phyloP scores from a whole-genome alignment of 2,888 invertebrate species.

The Tricholauxania praeusta region DNA sequence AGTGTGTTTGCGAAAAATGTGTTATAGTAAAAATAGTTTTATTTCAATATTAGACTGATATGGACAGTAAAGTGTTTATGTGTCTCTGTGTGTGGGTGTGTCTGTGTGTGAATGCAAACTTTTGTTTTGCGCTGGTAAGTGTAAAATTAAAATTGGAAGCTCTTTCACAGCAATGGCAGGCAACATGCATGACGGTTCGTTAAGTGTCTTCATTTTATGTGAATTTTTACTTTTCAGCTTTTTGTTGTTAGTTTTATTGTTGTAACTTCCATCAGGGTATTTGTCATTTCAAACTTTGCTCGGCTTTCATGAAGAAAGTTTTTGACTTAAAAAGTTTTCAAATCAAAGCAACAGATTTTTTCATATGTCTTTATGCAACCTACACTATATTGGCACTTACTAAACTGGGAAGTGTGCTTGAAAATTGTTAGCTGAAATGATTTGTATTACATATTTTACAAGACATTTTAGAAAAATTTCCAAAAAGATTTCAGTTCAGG shows the following conservation, averaged over 20 bases:
- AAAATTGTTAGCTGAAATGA: no score
- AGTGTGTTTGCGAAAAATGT: neutral
- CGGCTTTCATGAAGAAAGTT: no score
- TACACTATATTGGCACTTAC: no score
- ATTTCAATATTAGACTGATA: neutral
- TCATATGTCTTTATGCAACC: neutral
- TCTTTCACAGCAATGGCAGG: constrained; percentile 37
- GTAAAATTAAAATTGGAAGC: constrained; percentile 58
- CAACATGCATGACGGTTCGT: neutral
- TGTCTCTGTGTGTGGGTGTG: constrained; percentile 24
- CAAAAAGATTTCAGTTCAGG: no score
- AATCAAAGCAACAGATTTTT: neutral
- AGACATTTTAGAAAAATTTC: no score
- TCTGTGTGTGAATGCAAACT: constrained; percentile 29
- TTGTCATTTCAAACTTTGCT: no score
- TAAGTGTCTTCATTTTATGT: neutral
- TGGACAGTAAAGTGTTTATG: constrained; percentile 12
- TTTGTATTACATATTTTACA: no score
- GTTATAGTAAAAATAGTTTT: neutral
- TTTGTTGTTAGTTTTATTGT: neutral
- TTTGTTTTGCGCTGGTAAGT: constrained; percentile 57
- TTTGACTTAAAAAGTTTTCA: constrained; percentile 17
- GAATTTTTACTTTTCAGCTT: neutral
- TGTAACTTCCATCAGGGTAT: neutral
- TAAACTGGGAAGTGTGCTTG: no score